Conservation (phyloP, 2,888 invertebrate genomes). For the Torymus texanus region DNA sequence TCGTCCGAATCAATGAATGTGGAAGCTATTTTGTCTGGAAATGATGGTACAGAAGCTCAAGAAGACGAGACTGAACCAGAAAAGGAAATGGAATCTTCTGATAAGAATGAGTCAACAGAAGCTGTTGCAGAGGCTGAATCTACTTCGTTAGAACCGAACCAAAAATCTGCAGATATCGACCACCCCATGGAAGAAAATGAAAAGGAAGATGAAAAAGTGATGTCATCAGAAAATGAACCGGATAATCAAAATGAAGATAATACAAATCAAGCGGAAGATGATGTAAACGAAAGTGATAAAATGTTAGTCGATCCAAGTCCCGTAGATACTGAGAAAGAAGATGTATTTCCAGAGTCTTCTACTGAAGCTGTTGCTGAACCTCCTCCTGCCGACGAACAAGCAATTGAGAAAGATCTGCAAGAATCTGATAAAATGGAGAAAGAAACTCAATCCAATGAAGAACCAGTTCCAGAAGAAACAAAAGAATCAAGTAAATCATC, state of each 20-base stretch:
- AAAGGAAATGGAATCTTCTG: constrained; percentile 18
- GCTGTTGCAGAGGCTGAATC: constrained; percentile 58
- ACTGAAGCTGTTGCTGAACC: constrained; percentile 41
- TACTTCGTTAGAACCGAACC: constrained; percentile 47
- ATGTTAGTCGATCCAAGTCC: constrained; percentile 33
- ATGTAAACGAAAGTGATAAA: constrained; percentile 1
- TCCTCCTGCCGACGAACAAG: neutral
- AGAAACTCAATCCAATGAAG: constrained; percentile 20
- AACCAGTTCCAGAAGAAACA: constrained; percentile 31
- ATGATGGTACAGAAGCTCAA: constrained; percentile 30
- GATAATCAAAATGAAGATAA: constrained; percentile 65
- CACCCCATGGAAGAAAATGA: constrained; percentile 57
- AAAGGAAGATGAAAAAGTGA: constrained; percentile 34
- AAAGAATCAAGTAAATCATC: constrained; percentile 25
- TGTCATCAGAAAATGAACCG: constrained; percentile 53
- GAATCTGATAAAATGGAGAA: constrained; percentile 22
- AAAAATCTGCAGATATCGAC: constrained; percentile 31
- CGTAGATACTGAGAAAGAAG: neutral
- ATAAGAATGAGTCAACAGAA: constrained; percentile 23
- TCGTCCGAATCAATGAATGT: constrained; percentile 53
- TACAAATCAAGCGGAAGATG: constrained; percentile 40
- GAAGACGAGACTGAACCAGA: constrained; percentile 48
- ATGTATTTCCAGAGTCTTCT: neutral
- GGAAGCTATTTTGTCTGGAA: constrained; percentile 54
- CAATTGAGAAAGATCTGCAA: neutral